Evolutionary conservation across 1,140 invertebrate genomes (phyloP).

Genomic region (Archegozetes longisetosus): DNA sequence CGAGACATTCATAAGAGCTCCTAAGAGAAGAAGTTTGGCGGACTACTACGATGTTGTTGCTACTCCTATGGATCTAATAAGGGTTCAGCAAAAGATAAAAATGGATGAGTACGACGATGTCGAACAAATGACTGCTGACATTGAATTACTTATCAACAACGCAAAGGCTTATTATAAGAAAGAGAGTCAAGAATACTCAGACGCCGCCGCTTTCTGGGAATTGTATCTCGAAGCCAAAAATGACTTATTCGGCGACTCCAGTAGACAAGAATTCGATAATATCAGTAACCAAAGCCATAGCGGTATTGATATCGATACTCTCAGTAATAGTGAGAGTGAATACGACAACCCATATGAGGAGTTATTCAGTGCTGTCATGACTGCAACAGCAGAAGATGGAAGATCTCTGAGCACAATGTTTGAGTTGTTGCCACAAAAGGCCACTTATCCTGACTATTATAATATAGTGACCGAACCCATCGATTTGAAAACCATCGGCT

Average conservation of each 20-base stretch:
- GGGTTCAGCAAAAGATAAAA: slow-evolving; percentile 89
- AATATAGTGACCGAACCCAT: slow-evolving; percentile 88
- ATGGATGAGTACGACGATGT: slow-evolving; percentile 83
- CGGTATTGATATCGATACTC: background rate
- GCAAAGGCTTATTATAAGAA: slow-evolving; percentile 84
- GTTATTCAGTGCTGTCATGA: slow-evolving; percentile 62
- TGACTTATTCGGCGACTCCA: slow-evolving; percentile 14
- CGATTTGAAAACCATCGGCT: slow-evolving; percentile 80
- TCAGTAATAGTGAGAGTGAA: slow-evolving; percentile 13
- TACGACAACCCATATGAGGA: slow-evolving; percentile 49
- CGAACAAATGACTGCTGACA: slow-evolving; percentile 66
- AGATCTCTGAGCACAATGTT: slow-evolving; percentile 63
- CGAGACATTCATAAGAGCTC: slow-evolving; percentile 83
- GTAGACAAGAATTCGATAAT: background rate
- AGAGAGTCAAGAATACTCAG: slow-evolving; percentile 57
- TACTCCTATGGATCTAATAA: slow-evolving; percentile 80
- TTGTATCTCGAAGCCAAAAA: slow-evolving; percentile 40
- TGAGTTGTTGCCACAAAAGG: slow-evolving; percentile 62
- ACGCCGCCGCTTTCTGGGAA: slow-evolving; percentile 79
- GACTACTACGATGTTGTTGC: slow-evolving; percentile 46
- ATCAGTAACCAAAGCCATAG: background rate
- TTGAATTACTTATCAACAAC: slow-evolving; percentile 74
- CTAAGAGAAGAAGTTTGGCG: slow-evolving; percentile 46
- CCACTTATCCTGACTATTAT: slow-evolving; percentile 89
- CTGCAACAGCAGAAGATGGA: slow-evolving; percentile 55